Base-by-base conservation (phyloP, 1,140 invertebrate species). In the Solenopsis fugax region DNA sequence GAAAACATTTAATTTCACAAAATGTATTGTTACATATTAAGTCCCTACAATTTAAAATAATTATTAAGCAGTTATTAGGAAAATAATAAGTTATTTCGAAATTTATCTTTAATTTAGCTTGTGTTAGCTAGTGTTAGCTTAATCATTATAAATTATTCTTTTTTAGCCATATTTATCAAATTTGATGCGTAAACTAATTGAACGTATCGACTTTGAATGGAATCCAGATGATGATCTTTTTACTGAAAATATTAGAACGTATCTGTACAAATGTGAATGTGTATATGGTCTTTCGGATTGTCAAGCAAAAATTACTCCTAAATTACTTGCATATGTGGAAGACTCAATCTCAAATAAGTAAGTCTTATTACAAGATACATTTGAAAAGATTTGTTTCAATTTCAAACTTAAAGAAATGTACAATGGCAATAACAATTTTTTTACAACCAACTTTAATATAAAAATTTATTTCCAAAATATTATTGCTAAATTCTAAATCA, bases 111-210 rank as follows among this genome's bases (percentile, higher is more conserved):
- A 58, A 56, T 37, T 0, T 56, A n/a, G n/a, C n/a, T n/a, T n/a
- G n/a, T n/a, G n/a, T n/a, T n/a, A n/a, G 13, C 3, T 2, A 45
- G 13, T 75, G 29, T 29, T 29, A 60, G 5, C 21, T 54, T 60
- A 37, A 41, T 45, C 37, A 78, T 21, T 34, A 56, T 71, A 50
- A 84, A 72, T 52, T 71, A 54, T 87, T 41, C 41, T 45, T 29
- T 89, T 87, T n/a, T 34, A 93, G 92, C 88, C 89, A 82, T 91
- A 87, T n/a, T 45, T 89, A 16, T 78, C 90, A 6, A 37, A 18
- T 29, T 67, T 93, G 4, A 91, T 92, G 82, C 69, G 85, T 21
- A 89, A 90, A 29, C 34, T 93, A 5, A 73, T 89, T 13, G 82
- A 90, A 10, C 76, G 89, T 18, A 73, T 93, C 1, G 87, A 86